These are phyloP conservation scores for Streptopelia turtur DNA, from an alignment of 2,797 vertebrate genomes.

Conservation along the genomic window DNA sequence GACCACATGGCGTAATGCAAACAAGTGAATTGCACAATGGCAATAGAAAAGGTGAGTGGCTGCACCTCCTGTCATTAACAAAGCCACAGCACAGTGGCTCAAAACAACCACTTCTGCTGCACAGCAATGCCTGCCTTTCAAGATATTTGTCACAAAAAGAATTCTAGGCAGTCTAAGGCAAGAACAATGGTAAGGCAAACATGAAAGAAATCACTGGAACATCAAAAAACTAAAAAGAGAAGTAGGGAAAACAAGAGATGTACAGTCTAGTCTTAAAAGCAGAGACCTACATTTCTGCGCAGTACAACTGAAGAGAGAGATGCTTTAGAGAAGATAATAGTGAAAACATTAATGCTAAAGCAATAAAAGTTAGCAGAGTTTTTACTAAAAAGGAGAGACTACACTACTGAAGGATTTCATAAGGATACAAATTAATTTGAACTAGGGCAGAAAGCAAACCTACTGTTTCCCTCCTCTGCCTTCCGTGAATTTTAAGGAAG, in stretches of 20 bases:
- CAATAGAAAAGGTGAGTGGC: not conserved
- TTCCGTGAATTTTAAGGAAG: not conserved
- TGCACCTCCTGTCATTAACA: not conserved
- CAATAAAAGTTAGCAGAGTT: not conserved
- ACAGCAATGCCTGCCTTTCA: not conserved
- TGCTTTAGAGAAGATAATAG: not conserved
- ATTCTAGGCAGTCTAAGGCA: not conserved
- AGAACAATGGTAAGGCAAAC: not conserved
- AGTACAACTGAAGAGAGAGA: not conserved
- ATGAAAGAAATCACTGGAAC: not conserved
- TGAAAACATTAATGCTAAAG: not conserved
- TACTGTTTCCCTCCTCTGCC: not conserved
- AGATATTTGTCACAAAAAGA: not conserved
- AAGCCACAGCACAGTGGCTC: not conserved
- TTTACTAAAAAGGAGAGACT: not conserved
- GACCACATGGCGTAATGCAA: not conserved
- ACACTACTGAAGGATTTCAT: not conserved
- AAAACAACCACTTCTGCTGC: not conserved
- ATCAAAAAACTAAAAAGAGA: not conserved
- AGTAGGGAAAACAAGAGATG: not conserved
- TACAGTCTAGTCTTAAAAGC: not conserved
- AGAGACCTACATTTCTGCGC: not conserved
- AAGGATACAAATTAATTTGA: not conserved
- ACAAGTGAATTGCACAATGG: not conserved
- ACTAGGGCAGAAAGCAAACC: not conserved